phyloP scores from a whole-genome alignment of 2,797 vertebrate genomes.

The Poecilia picta region DNA sequence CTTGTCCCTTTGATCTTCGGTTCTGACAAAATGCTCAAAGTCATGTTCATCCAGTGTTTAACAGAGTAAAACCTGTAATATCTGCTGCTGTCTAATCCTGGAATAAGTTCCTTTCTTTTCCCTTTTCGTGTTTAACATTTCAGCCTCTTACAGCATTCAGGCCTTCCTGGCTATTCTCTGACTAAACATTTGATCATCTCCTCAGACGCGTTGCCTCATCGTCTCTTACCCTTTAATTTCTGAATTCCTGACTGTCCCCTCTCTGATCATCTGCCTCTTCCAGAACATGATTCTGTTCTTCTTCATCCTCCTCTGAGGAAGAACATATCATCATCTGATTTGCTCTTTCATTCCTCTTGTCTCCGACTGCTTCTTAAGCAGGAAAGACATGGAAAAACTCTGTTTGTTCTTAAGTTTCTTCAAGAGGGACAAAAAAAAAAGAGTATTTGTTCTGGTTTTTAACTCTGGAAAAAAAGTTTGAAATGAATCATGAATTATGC shows the following conservation, averaged over 20 bases:
- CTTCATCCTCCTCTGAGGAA: background rate
- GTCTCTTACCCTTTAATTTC: conserved; percentile 21
- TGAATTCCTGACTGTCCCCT: conserved; percentile 2
- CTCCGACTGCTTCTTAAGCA: conserved; percentile 12
- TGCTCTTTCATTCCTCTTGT: conserved; percentile 17
- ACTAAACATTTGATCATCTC: conserved; percentile 18
- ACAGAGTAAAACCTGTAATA: conserved; percentile 1
- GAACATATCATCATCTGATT: conserved; percentile 23
- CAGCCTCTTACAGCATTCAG: background rate
- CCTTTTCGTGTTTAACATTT: background rate
- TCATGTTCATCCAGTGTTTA: background rate
- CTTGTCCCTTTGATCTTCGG: background rate
- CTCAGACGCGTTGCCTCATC: conserved; percentile 5
- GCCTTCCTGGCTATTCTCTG: conserved; percentile 7
- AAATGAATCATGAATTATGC: background rate
- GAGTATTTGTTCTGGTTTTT: background rate
- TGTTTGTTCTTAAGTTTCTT: background rate
- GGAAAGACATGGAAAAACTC: conserved; percentile 11
- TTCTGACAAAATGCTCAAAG: background rate
- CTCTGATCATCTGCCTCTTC: conserved; percentile 30
- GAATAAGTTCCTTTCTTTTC: background rate
- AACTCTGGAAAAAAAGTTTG: conserved; percentile 4
- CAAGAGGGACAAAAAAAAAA: background rate
- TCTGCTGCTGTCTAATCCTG: background rate
- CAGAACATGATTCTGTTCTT: conserved; percentile 1